A percentile compares a stretch with the other conserved stretches of the same genome.
These are phyloP conservation scores for Sphenodon punctatus DNA, from an alignment of 2,797 vertebrate species.

Conservation along the genomic window DNA sequence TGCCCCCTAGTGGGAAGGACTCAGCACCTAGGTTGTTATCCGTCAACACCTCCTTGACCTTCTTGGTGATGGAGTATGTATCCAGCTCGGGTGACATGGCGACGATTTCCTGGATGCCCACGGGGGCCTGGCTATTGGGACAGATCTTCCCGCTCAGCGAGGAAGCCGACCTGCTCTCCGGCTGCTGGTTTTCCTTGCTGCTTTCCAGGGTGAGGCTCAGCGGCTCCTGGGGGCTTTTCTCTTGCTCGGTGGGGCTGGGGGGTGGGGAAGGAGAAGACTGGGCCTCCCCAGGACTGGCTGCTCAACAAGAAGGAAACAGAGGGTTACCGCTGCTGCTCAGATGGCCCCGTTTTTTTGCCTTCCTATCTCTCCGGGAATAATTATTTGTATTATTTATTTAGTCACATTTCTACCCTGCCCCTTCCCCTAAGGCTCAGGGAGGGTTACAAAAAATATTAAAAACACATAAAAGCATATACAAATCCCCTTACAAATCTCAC, in stretches of 20 bases:
- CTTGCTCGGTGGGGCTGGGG: conserved; percentile 84
- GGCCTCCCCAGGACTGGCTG: conserved; percentile 83
- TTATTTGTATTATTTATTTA: too few relatives aligned
- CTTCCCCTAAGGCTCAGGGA: too few relatives aligned
- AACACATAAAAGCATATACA: too few relatives aligned
- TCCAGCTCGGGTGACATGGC: conserved; percentile 95
- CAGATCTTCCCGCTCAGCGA: conserved; percentile 76
- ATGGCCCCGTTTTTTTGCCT: too few relatives aligned
- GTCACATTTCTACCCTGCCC: too few relatives aligned
- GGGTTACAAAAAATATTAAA: too few relatives aligned
- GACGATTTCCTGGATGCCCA: conserved; percentile 96
- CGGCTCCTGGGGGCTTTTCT: conserved; percentile 85
- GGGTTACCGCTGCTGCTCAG: too few relatives aligned
- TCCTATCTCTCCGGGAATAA: too few relatives aligned
- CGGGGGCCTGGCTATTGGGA: conserved; percentile 76
- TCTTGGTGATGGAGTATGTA: conserved; percentile 97
- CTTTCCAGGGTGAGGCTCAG: conserved; percentile 88
- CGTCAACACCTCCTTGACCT: conserved; percentile 96
- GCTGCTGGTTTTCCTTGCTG: conserved; percentile 98
- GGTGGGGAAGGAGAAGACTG: conserved; percentile 89
- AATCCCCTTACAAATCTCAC: too few relatives aligned
- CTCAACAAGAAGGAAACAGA: neutral
- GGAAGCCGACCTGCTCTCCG: conserved; percentile 78
- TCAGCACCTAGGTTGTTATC: conserved; percentile 94
- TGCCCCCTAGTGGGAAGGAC: fast-evolving